Base-by-base conservation (phyloP, 2,888 invertebrate species). In the Malthinus flaveolus region DNA sequence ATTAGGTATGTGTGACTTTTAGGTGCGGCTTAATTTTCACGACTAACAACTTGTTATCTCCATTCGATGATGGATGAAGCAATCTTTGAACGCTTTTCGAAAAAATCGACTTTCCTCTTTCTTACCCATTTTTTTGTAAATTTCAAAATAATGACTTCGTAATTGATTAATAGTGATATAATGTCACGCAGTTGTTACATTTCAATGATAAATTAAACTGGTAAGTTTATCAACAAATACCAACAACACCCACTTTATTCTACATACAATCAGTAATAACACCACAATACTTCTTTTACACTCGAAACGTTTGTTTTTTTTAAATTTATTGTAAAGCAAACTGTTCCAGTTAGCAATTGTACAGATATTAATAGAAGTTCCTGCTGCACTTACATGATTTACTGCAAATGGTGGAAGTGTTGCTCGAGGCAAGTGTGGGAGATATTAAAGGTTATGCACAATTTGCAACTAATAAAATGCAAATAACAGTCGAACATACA, bases 301-400 rank as follows among this genome's bases (percentile, higher is more conserved):
- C 62, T 63, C 61, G 54, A 57, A 47, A 54, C 36, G 56, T 58
- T 68, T 67, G 66, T 68, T 66, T 58, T 68, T 67, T 67, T 68
- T 66, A 58, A 53, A 59, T 55, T 56, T 58, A 64, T 63, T 59
- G 59, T 23, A 23, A 23, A 23, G 23, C 59, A 50, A 51, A 53
- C 56, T 66, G 69, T 70, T 69, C 70, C 68, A 70, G 68, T 70
- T 70, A 69, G 67, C 68, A 68, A 66, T 3, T 23, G 66, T 58
- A 62, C 60, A 62, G 64, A 68, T 70, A 70, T 70, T 70, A 70
- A 69, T 70, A 63, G 66, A 67, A 62, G 68, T 68, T 60, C 58
- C 62, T 62, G 63, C 65, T 65, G 65, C 62, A 59, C 56, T 59
- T 54, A 62, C 66, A 64, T 68, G 68, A 70, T 68, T 69, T 68